A percentile compares a stretch with the other conserved stretches of the same genome.
Evolutionary conservation across 2,113 vertebrate species (phyloP).

Genomic region (Nibea albiflora): DNA sequence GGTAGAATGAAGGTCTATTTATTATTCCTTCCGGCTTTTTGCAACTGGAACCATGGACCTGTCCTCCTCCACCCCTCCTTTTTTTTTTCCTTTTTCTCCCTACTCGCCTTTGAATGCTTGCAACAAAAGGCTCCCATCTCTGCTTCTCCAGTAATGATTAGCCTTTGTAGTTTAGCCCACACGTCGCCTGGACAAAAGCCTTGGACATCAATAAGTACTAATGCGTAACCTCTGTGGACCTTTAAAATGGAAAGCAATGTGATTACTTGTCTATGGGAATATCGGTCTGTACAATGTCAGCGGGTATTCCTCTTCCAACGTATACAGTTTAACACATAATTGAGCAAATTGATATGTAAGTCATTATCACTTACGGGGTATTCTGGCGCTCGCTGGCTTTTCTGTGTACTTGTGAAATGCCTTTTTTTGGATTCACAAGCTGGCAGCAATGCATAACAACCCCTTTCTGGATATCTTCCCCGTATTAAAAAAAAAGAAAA

Average conservation of each 20-base stretch:
- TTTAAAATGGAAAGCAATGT: slow-evolving; percentile 47
- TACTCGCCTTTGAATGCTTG: slow-evolving; percentile 53
- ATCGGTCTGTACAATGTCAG: background rate
- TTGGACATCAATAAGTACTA: slow-evolving; percentile 48
- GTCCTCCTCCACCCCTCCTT: slow-evolving; percentile 14
- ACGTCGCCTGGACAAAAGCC: slow-evolving; percentile 9
- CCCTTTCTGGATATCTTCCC: background rate
- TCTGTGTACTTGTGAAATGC: slow-evolving; percentile 3
- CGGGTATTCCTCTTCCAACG: background rate
- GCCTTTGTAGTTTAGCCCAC: slow-evolving; percentile 62
- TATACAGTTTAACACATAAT: background rate
- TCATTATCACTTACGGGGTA: slow-evolving; percentile 4
- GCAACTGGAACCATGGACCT: slow-evolving; percentile 47
- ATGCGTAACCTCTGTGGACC: slow-evolving; percentile 40
- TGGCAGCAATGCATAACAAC: background rate
- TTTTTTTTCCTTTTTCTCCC: slow-evolving; percentile 29
- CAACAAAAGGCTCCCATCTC: slow-evolving; percentile 62
- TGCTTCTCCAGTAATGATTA: slow-evolving; percentile 51
- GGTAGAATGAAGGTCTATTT: slow-evolving; percentile 52
- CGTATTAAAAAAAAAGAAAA: background rate
- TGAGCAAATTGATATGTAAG: slow-evolving; percentile 12
- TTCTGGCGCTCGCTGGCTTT: background rate
- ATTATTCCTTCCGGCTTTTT: slow-evolving; percentile 58
- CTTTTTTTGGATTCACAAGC: background rate
- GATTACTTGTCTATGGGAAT: slow-evolving; percentile 14